phyloP scores from a whole-genome alignment of 1,140 invertebrate genomes.

The Pseudomyrmex gracilis region DNA sequence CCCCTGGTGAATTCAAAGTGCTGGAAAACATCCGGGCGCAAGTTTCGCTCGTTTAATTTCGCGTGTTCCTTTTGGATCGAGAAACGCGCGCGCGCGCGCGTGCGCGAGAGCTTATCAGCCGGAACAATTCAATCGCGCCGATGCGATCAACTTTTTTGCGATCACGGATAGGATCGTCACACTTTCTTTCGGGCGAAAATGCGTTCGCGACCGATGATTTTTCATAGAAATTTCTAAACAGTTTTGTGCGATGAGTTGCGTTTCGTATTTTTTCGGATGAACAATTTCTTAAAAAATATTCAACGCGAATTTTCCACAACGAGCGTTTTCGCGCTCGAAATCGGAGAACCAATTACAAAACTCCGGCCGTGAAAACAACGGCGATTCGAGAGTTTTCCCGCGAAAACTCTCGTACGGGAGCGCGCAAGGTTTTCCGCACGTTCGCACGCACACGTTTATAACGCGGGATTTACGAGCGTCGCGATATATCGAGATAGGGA shows the following conservation, averaged over 20 bases:
- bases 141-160: background rate
- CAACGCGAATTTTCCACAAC: too few relatives aligned
- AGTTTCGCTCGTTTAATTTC: slow-evolving; percentile 38
- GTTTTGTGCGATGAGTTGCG: too few relatives aligned
- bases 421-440: slow-evolving; percentile 32
- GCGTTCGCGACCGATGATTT: background rate
- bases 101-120: slow-evolving; percentile 11
- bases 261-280: too few relatives aligned
- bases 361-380: slow-evolving; percentile 9
- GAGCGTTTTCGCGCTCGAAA: slow-evolving; percentile 1
- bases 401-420: background rate
- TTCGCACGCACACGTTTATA: slow-evolving; percentile 5
- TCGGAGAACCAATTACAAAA: slow-evolving; percentile 3
- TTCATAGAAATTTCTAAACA: background rate
- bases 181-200: too few relatives aligned
- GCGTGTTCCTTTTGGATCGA: background rate
- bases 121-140: slow-evolving; percentile 32
- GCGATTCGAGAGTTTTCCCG: too few relatives aligned
- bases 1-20: slow-evolving; percentile 27
- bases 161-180: background rate
- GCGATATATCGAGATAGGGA: slow-evolving; percentile 1
- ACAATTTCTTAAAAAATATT: too few relatives aligned
- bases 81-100: background rate
- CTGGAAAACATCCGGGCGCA: slow-evolving; percentile 10
- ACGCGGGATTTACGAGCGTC: slow-evolving; percentile 37